Evolutionary conservation across 2,113 vertebrate genomes (phyloP), one percentile per base, ranked within the genome.

Genomic region (Barbus barbus): DNA sequence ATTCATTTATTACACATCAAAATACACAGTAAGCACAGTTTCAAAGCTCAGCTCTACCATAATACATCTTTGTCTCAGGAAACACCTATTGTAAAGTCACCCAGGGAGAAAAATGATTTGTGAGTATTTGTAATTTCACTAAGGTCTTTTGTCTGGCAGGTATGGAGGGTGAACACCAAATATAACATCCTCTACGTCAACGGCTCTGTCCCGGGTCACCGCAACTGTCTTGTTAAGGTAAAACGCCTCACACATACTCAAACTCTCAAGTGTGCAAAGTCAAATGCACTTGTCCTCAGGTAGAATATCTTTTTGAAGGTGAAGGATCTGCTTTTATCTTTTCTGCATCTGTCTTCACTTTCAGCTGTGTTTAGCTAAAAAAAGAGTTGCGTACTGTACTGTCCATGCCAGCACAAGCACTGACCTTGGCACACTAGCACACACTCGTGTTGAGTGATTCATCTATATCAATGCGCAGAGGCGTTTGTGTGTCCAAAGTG

Each of bases 101-200:
- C 76, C 33, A 58, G 9, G 36, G n/a, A 28, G 53, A 60, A 24
- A 82, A 38, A 28, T 28, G 4, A 14, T 72, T 48, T 73, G 38
- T 36, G 67, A 46, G 31, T n/a, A 14, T 67, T 1, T 83, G n/a
- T 38, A 51, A 20, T 69, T 69, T 78, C 22, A 69, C 24, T 28
- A n/a, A 51, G 33, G 28, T 58, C 75, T 41, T 28, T n/a, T 73
- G 38, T 82, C n/a, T 72, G 12, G 24, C 92, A 99, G 98, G 93
- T 99, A 28, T 99, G 97, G 98, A 95, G 97, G 89, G 92, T 99
- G 90, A 99, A 97, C 89, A 98, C 96, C 88, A 98, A 96, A 86
- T 90, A 94, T 77, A 96, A 98, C 77, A 92, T 99, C 73, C 94
- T 99, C 86, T 99, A 98, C 26, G 94, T 99, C 20, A 91, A 97